Conservation (phyloP, 2,888 invertebrate genomes). For the Hipparchia sbordonii region DNA sequence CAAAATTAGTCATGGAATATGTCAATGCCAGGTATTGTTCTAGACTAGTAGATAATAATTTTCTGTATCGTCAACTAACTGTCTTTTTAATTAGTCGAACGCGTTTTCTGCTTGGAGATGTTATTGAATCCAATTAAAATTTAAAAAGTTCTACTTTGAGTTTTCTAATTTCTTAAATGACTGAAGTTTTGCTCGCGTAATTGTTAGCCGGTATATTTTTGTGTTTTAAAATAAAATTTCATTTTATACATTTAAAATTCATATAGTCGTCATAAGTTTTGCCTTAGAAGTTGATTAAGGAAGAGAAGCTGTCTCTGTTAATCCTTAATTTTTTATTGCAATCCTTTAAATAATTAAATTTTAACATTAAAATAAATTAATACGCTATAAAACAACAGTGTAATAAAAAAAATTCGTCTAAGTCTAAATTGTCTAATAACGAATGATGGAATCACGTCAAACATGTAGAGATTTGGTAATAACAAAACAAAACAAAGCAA, state of each 20-base stretch:
- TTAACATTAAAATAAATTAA: background rate
- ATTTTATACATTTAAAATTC: conserved; percentile 2
- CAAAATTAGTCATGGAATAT: no score
- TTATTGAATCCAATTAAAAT: background rate
- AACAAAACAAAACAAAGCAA: background rate
- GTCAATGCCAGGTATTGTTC: no score
- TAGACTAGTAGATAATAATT: no score
- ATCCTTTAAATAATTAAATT: background rate
- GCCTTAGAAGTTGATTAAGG: background rate
- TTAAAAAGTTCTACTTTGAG: conserved; percentile 2
- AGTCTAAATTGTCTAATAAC: no score
- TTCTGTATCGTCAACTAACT: no score
- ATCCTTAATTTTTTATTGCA: background rate
- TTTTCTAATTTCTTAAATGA: conserved; percentile 8
- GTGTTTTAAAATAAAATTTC: background rate
- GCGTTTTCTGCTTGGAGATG: background rate
- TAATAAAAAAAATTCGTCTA: background rate
- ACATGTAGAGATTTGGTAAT: background rate
- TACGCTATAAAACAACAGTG: background rate
- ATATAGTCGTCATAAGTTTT: background rate
- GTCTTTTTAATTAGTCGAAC: background rate
- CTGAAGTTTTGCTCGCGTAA: background rate
- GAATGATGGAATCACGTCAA: background rate
- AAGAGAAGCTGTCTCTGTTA: background rate
- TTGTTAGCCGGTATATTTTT: no score